Percentiles rank a stretch among this genome's conserved stretches.
Conservation (phyloP, 2,113 vertebrate genomes). For the Butastur rufipennis region DNA sequence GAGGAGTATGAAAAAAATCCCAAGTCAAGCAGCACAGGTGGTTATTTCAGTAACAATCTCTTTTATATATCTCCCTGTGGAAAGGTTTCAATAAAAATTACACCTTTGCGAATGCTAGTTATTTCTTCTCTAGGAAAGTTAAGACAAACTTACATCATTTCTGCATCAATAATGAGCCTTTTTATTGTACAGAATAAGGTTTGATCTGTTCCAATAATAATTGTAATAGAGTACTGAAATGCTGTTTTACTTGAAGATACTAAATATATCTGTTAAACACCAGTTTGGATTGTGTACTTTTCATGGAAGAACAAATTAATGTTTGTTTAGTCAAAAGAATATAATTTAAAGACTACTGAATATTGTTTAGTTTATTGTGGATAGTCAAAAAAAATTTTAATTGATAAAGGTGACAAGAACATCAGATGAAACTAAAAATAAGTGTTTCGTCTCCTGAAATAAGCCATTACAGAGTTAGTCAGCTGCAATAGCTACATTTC, state of each 20-base stretch:
- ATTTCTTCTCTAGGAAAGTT: background rate
- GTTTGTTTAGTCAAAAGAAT: background rate
- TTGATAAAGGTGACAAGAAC: background rate
- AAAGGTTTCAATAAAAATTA: background rate
- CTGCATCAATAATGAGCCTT: background rate
- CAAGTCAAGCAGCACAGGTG: background rate
- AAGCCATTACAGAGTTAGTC: background rate
- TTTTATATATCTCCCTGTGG: background rate
- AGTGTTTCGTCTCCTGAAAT: background rate
- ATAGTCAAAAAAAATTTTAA: background rate
- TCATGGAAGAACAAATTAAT: background rate
- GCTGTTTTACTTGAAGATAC: background rate
- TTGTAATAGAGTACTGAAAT: background rate
- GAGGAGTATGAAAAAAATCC: background rate
- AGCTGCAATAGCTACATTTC: background rate
- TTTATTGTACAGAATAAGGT: background rate
- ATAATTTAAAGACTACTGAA: background rate
- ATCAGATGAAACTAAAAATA: background rate
- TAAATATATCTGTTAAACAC: background rate
- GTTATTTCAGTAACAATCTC: background rate
- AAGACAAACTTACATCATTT: background rate
- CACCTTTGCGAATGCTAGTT: background rate
- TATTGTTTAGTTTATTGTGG: background rate
- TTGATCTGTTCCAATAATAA: background rate
- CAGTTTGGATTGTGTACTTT: background rate